Base-by-base conservation (phyloP, 2,888 invertebrate species). In the Pyrgus malvae region DNA sequence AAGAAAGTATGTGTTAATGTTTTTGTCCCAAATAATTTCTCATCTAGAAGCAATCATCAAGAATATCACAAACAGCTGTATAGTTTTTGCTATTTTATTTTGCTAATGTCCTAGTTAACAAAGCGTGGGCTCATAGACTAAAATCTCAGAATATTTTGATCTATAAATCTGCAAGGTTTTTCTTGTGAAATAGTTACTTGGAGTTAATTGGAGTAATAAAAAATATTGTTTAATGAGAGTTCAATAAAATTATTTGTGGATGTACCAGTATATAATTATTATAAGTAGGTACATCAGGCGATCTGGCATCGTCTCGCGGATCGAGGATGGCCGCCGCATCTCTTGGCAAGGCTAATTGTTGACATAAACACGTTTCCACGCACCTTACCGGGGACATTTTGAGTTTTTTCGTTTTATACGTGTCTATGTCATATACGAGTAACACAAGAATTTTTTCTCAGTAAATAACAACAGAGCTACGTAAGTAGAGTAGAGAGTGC, bases 311-410 rank as follows among this genome's bases (percentile, higher is more conserved):
- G 45, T 45, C 51, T 29, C 38, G 14, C 14, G 16, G 11, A 53
- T 48, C 29, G 56, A 51, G 44, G 40, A 54, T 45, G 40, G 51
- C 58, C 56, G 48, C 51, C 48, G 57, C 48, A 57, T 61, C 61
- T 60, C 55, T 65, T 67, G 67, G 66, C 68, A 65, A 62, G 53
- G 57, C 55, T 48, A 57, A 56, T 65, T 69, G 69, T 69, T 68
- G 69, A 69, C 67, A 68, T 67, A 68, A 68, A 69, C 65, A 66
- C 42, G 56, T 56, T 59, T 55, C 61, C 56, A 51, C 56, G 44
- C 51, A 42, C 42, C 17, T 56, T 55, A 61, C 54, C 56, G 58
- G 40, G 14, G 51, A 51, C 19, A 12, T 37, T 38, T 53, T 48
- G 48, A 50, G 49, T 56, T 56, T 58, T 38, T 21, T 38, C 49